Base-by-base conservation (phyloP, 1,140 invertebrate species). In the Panagrolaimus sp. region DNA sequence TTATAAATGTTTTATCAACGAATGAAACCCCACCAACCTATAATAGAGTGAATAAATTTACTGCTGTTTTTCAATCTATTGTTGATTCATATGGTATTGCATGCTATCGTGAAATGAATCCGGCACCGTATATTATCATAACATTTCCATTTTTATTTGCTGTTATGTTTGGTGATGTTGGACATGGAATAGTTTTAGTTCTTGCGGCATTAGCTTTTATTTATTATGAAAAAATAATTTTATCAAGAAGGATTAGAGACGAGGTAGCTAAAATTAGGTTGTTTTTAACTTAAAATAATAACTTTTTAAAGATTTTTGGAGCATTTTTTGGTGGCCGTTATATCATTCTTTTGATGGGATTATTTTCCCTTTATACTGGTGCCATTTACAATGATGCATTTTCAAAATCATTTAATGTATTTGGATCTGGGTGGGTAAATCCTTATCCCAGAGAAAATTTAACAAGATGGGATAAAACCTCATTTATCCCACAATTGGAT, bases 261-360 rank as follows among this genome's bases (percentile, higher is more conserved):
- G 87, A 88, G 78, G 85, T 85, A 72, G 69, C 65, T 32, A 5
- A 17, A 52, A 70, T 67, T 69, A 14, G 43, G 2, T 38, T 73
- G 14, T 64, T 43, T 24, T 15, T 32, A 15, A 9, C 17, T 68
- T 14, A 21, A 2, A 55, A 6, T 17, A 6, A 6, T 69, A 6
- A 68, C 14, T 46, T 71, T 75, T 26, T 87, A 4, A 38, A 91
- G 89, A 96, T 98, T 78, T 94, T 92, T 89, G 91, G 90, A 77
- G 96, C 94, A 58, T 96, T 98, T 87, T 98, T 96, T 84, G 91
- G 89, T 38, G 96, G 96, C 67, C 90, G 96, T 65, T 98, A 98
- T 85, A 96, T 98, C 73, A 93, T 98, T 63, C 85, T 97, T 9
- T 85, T 98, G 65, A 98, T 98, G 96, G 95, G 95, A 14, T 76